Base-by-base conservation (phyloP, 2,888 invertebrate genomes). In the Theretra japonica region DNA sequence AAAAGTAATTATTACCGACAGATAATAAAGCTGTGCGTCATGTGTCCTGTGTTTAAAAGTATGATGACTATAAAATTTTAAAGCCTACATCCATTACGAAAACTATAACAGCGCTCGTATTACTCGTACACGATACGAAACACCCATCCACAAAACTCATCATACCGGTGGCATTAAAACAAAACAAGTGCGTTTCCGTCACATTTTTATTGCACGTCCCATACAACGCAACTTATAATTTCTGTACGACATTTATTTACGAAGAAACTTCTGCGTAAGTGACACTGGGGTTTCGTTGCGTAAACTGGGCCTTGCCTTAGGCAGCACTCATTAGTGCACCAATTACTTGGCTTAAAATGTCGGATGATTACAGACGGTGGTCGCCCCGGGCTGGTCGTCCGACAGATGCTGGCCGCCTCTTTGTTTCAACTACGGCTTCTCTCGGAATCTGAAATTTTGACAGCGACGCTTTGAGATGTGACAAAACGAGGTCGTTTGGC, bases 311-410 rank as follows among this genome's bases (percentile, higher is more conserved):
- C 89, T 86, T 74, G 92, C 93, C 93, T 86, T 77, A 85, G 92
- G 93, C 92, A 75, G 80, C 79, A 78, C 90, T 93, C 92, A 94
- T 93, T 94, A 93, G 90, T 83, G 73, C 82, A 78, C 85, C 92
- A 92, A 94, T 94, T 94, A 93, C 89, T 84, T 88, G 82, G 84
- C 88, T 89, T 90, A 89, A 90, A 93, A 94, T 89, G 91, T 87
- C 87, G 83, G 87, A 84, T 93, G 93, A 94, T 94, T 93, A 91
- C 89, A 92, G 88, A 84, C 83, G 79, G 83, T 80, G 76, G 79
- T 76, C 74, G 89, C 89, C 88, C 77, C 83, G 78, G 90, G 91
- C 91, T 83, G 82, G 81, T 80, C 85, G 82, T 80, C 79, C 85
- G 84, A 86, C 92, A 91, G 91, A 92, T 93, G 91, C 89, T 86